These are phyloP conservation scores for Hexactinellida sp. DNA, from an alignment of 37 sponge, comb jelly and placozoan genomes.

Conservation along the genomic window DNA sequence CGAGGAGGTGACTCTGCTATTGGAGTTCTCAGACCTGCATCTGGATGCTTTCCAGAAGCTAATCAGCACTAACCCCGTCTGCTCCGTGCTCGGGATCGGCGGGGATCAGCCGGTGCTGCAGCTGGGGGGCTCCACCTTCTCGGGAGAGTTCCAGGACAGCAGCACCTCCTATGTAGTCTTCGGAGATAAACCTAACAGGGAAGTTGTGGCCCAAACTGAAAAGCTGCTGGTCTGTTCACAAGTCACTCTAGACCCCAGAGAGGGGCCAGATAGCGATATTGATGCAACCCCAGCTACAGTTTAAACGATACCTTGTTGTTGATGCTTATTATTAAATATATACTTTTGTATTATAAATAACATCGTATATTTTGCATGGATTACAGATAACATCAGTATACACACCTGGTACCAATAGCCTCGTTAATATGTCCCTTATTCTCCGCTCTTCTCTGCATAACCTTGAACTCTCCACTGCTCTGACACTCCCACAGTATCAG, in stretches of 20 bases:
- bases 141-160: background rate
- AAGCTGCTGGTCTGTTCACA: background rate
- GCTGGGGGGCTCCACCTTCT: background rate
- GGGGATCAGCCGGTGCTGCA: slow-evolving; percentile 3
- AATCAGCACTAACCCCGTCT: background rate
- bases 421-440: background rate
- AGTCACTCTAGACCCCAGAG: background rate
- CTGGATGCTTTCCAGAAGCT: background rate
- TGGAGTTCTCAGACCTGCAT: background rate
- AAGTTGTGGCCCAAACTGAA: background rate
- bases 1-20: background rate
- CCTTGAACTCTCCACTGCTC: slow-evolving; percentile 2
- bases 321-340: no score
- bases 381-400: background rate
- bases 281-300: background rate
- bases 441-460: background rate
- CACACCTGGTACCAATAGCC: background rate
- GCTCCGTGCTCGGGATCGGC: background rate
- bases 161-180: background rate
- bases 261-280: background rate
- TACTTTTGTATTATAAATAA: background rate
- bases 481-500: background rate
- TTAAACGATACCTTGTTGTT: no score
- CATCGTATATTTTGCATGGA: background rate
- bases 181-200: background rate